Base-by-base conservation (phyloP, 1,140 invertebrate genomes). In the Aphaenogaster rudis region DNA sequence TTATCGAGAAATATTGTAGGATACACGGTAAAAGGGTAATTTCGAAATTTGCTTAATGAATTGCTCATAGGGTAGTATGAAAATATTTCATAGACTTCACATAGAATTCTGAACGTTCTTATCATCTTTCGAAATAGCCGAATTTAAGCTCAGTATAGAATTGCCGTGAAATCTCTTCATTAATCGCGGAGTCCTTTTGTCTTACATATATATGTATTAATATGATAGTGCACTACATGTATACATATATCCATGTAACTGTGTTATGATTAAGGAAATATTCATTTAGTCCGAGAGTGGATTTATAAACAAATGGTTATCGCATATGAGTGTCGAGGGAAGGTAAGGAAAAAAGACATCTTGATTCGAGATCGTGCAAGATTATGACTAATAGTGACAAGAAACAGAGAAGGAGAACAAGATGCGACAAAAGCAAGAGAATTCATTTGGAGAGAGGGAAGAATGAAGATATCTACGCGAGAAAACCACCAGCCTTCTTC, bases 231-330 rank as follows among this genome's bases (percentile, higher is more conserved):
- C 39, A 76, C 69, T 91, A 91, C 89, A 81, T 72, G 88, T 74
- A 90, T 67, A 88, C 82, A 76, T 90, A 87, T 76, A 84, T 50
- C 39, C 6, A 84, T 76, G 21, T 76, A 74, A 61, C 61, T 71
- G 48, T 69, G 84, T 88, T 90, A 87, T 69, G 84, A 89, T 91
- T 91, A 87, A 90, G 87, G 21, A 92, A 80, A 86, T 87, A 91
- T 90, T 86, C 61, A 86, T 88, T 90, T 91, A 92, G 89, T 91
- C 86, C 86, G 21, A 86, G 57, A 77, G 17, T 79, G 61, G 69
- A 77, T 82, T 90, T 88, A 61, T 88, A 86, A 66, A 78, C 72
- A 67, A 71, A 76, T 64, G 59, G 79, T 45, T 81, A 57, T 84
- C 54, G 42, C 28, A 4, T 63, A 39, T 17, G 42, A 76, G 13